Evolutionary conservation across 2,797 vertebrate species (phyloP).

Genomic region (Centroberyx gerrardi): DNA sequence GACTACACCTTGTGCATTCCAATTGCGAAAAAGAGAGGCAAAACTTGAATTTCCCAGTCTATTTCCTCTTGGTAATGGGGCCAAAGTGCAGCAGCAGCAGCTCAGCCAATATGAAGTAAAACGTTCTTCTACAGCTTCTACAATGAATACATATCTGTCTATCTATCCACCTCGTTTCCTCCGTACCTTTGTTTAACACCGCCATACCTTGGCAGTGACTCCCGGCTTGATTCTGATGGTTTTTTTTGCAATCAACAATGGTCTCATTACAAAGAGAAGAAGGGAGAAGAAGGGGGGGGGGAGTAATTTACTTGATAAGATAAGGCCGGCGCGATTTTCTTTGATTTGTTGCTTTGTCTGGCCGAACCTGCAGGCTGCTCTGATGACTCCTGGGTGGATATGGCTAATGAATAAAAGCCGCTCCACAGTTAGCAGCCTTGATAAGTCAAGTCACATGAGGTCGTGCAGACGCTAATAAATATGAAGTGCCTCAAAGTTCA

Average conservation of each 20-base stretch:
- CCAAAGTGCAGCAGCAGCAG: too few species aligned
- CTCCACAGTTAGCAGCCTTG: slow-evolving; percentile 17
- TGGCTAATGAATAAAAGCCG: slow-evolving; percentile 52
- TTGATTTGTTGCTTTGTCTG: slow-evolving; percentile 65
- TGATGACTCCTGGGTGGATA: slow-evolving; percentile 44
- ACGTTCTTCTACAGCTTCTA: slow-evolving; percentile 7
- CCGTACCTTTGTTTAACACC: too few species aligned
- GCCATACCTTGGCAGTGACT: slow-evolving; percentile 26
- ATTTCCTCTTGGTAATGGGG: too few species aligned
- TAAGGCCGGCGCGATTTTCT: slow-evolving; percentile 52
- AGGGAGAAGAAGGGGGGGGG: slow-evolving; percentile 38
- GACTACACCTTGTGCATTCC: too few species aligned
- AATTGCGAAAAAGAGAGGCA: too few species aligned
- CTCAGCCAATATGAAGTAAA: too few species aligned
- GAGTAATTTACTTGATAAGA: slow-evolving; percentile 54
- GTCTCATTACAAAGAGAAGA: slow-evolving; percentile 58
- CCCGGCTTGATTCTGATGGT: slow-evolving; percentile 31
- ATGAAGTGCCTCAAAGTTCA: slow-evolving; percentile 54
- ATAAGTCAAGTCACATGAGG: slow-evolving; percentile 44
- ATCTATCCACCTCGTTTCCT: slow-evolving; percentile 6
- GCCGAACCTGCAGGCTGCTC: slow-evolving; percentile 32
- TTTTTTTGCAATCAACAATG: slow-evolving; percentile 30
- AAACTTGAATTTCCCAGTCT: too few species aligned
- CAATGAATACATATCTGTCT: not conserved
- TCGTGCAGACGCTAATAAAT: slow-evolving; percentile 41